A percentile compares a stretch with the other conserved stretches of the same genome.
These are phyloP conservation scores for Trissolcus basalis DNA, from an alignment of 1,140 invertebrate genomes.

Conservation along the genomic window DNA sequence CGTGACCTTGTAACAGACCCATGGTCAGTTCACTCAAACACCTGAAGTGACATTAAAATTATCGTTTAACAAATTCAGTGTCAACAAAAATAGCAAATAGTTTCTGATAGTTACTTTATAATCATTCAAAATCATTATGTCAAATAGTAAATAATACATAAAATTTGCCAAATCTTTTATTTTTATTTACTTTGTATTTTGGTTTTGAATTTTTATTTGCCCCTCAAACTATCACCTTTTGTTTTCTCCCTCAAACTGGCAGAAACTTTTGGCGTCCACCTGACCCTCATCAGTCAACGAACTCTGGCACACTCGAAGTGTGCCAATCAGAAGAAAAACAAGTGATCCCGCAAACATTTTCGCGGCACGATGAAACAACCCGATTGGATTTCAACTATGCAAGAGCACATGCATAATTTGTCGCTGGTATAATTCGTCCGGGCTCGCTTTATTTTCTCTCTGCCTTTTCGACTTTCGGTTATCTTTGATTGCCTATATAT, in stretches of 20 bases:
- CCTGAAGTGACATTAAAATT: too few species aligned
- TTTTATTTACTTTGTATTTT: too few species aligned
- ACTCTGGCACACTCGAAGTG: slow-evolving; percentile 44
- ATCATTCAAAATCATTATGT: too few species aligned
- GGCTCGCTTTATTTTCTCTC: slow-evolving; percentile 51
- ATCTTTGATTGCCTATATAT: slow-evolving; percentile 25
- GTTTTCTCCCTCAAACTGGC: slow-evolving; percentile 51
- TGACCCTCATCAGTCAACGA: slow-evolving; percentile 33
- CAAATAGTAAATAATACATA: too few species aligned
- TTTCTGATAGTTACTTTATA: too few species aligned
- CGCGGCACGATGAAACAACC: slow-evolving; percentile 24
- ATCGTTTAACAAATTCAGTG: too few species aligned
- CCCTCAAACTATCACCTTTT: too few species aligned
- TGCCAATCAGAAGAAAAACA: slow-evolving; percentile 33
- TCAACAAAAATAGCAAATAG: too few species aligned
- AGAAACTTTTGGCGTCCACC: slow-evolving; percentile 19
- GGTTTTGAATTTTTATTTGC: too few species aligned
- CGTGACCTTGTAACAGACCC: slow-evolving; percentile 19
- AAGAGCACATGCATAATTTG: slow-evolving; percentile 53
- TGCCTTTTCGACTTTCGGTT: slow-evolving; percentile 26
- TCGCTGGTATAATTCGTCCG: slow-evolving; percentile 37
- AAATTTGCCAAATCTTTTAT: too few species aligned
- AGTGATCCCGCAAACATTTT: slow-evolving; percentile 48
- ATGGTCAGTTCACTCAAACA: slow-evolving; percentile 32
- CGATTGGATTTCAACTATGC: slow-evolving; percentile 21